Percentiles rank a stretch among this genome's conserved stretches.
Evolutionary conservation across 1,140 invertebrate genomes (phyloP).

Genomic region (Bombyx mandarina): DNA sequence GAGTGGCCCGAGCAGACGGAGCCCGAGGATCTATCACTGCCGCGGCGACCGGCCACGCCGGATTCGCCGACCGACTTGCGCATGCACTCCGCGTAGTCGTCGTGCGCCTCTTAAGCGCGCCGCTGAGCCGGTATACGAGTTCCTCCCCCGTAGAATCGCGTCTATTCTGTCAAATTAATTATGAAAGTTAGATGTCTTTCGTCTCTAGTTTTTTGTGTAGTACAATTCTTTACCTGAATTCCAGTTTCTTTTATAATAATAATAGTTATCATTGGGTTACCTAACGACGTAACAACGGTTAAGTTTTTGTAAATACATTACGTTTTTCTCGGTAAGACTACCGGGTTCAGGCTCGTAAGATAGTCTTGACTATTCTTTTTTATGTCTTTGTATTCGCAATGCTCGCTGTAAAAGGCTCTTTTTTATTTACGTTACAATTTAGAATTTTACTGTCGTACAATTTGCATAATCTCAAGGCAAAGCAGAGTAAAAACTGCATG

Average conservation of each 20-base stretch:
- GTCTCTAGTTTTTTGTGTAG: too few species aligned
- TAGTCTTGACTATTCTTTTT: conserved; percentile 47
- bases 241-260: conserved; percentile 1
- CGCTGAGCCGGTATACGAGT: conserved; percentile 71
- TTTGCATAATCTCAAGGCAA: conserved; percentile 65
- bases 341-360: conserved; percentile 39
- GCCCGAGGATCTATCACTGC: conserved; percentile 82
- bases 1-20: conserved; percentile 86
- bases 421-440: conserved; percentile 57
- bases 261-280: conserved; percentile 21
- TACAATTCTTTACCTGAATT: not conserved
- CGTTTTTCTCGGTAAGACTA: conserved; percentile 43
- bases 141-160: conserved; percentile 66
- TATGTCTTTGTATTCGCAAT: conserved; percentile 43
- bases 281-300: conserved; percentile 29
- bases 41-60: conserved; percentile 55
- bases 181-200: not conserved
- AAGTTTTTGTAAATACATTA: conserved; percentile 25
- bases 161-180: conserved; percentile 6
- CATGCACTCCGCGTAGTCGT: conserved; percentile 58
- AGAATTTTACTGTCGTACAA: conserved; percentile 56
- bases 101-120: conserved; percentile 36
- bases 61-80: conserved; percentile 61
- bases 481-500: conserved; percentile 48
- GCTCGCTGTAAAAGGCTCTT: conserved; percentile 45